Percentiles rank a stretch among this genome's conserved stretches.
Conservation (phyloP, 1,140 invertebrate genomes). For the Drosophila athabasca region DNA sequence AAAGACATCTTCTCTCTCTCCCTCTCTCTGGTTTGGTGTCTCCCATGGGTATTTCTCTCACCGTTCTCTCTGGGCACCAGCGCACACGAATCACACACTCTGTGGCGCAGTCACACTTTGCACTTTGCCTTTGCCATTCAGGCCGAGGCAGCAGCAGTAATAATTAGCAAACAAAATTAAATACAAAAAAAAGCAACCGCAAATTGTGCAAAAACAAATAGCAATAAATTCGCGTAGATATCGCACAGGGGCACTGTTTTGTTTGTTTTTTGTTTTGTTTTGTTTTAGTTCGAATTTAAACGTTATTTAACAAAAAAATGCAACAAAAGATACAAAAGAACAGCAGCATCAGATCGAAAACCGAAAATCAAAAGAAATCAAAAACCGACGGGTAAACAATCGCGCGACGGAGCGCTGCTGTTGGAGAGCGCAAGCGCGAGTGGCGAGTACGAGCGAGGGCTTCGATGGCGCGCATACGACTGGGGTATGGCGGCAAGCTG, state of each 20-base stretch:
- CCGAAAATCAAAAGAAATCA: neutral
- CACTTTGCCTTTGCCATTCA: constrained; percentile 57
- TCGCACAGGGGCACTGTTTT: neutral
- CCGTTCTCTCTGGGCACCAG: constrained; percentile 3
- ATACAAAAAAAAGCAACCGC: constrained; percentile 32
- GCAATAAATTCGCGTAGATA: neutral
- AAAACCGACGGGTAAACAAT: constrained; percentile 2
- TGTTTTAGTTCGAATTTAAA: constrained; percentile 23
- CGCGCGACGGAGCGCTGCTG: constrained; percentile 10
- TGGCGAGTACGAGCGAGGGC: constrained; percentile 33
- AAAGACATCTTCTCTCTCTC: neutral
- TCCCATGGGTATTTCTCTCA: neutral
- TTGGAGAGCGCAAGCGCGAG: constrained; percentile 16
- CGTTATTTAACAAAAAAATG: constrained; percentile 43
- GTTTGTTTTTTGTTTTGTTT: constrained; percentile 4
- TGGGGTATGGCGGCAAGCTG: constrained; percentile 62
- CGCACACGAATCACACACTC: constrained; percentile 17
- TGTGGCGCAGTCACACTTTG: constrained; percentile 53
- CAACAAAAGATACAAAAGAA: constrained; percentile 17
- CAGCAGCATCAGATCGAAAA: neutral
- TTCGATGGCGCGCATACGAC: constrained; percentile 74
- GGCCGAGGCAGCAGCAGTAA: constrained; percentile 3
- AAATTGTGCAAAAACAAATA: constrained; percentile 24
- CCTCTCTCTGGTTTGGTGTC: neutral
- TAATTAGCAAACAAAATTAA: constrained; percentile 33